These are phyloP conservation scores for Calidris pugnax DNA, from an alignment of 2,113 vertebrate species.

Conservation along the genomic window DNA sequence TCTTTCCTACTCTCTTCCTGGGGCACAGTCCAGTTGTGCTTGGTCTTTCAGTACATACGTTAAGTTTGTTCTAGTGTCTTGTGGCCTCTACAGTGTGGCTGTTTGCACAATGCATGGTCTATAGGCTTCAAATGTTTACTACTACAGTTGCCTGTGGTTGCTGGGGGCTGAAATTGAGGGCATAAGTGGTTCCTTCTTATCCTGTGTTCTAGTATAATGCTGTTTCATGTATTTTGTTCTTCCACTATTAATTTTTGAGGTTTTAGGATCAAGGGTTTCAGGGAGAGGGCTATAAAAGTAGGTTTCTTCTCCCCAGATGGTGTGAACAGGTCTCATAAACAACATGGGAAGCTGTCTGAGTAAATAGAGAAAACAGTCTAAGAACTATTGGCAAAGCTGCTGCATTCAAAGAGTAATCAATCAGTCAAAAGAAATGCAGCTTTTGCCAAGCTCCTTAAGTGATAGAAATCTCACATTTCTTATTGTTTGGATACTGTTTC, in stretches of 20 bases:
- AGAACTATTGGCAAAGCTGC: conserved; percentile 40
- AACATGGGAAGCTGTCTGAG: conserved; percentile 32
- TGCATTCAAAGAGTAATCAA: conserved; percentile 16
- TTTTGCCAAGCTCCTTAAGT: conserved; percentile 36
- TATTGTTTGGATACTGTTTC: background rate
- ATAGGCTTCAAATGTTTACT: background rate
- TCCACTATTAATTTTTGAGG: background rate
- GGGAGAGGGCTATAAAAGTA: background rate
- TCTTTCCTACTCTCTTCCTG: background rate
- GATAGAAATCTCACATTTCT: conserved; percentile 18
- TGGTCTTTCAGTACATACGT: background rate
- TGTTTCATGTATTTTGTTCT: background rate
- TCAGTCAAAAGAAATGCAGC: background rate
- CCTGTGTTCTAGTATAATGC: background rate
- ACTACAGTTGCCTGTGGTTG: background rate
- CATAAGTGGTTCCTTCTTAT: background rate
- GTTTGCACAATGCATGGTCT: background rate
- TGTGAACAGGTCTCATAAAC: conserved; percentile 21
- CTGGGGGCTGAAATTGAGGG: background rate
- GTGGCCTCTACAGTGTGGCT: background rate
- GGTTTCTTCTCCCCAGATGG: background rate
- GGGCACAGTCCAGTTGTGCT: background rate
- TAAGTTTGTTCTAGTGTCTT: background rate
- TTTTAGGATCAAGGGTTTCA: conserved; percentile 2
- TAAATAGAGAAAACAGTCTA: conserved; percentile 20